phyloP scores from a whole-genome alignment of 2,888 invertebrate genomes.

The Halictus ligatus region DNA sequence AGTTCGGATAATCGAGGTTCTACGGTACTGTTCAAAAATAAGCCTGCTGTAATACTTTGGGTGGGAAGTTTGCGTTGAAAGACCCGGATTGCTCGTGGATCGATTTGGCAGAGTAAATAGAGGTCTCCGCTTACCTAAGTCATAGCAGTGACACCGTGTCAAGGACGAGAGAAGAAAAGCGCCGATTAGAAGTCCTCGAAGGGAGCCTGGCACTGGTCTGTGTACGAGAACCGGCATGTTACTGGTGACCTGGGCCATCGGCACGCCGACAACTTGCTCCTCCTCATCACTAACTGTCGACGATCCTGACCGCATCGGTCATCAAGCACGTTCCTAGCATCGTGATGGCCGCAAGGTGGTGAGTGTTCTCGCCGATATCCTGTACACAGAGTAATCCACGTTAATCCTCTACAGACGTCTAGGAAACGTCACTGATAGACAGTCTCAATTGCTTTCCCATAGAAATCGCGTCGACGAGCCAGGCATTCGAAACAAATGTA shows the following conservation, averaged over 20 bases:
- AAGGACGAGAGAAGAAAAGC: constrained; percentile 74
- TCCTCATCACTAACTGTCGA: constrained; percentile 79
- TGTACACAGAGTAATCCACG: constrained; percentile 63
- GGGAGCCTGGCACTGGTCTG: constrained; percentile 71
- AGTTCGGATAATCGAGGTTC: not conserved
- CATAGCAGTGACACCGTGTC: constrained; percentile 73
- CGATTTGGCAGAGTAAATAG: not conserved
- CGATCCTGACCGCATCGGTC: constrained; percentile 69
- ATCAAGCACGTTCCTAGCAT: constrained; percentile 73
- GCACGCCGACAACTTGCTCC: constrained; percentile 77
- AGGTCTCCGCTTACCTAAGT: constrained; percentile 76
- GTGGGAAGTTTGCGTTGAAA: not conserved
- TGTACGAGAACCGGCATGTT: constrained; percentile 80
- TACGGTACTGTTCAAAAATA: not conserved
- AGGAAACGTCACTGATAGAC: constrained; percentile 39
- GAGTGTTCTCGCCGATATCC: constrained; percentile 67
- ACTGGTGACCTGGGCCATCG: constrained; percentile 76
- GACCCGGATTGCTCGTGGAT: not conserved
- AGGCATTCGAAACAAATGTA: not conserved
- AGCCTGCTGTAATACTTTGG: not conserved
- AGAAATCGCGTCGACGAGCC: not conserved
- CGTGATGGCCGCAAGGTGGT: constrained; percentile 67
- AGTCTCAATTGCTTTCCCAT: constrained; percentile 5
- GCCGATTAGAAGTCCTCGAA: constrained; percentile 76
- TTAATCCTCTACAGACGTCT: constrained; percentile 61